These are phyloP conservation scores for Phalangium opilio DNA, from an alignment of 2,888 invertebrate species.

Conservation along the genomic window DNA sequence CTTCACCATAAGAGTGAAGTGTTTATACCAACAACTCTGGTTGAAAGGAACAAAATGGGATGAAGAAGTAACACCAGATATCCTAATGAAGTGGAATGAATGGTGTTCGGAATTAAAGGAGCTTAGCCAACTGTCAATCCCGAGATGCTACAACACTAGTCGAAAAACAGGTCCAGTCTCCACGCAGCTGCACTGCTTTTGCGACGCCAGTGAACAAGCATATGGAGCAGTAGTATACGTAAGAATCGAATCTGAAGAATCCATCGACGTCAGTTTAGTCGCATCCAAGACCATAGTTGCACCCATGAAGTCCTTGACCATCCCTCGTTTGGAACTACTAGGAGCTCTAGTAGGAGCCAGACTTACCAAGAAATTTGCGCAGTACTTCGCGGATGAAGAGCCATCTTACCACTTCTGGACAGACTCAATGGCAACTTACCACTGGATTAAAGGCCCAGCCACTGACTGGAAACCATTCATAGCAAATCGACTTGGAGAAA, in stretches of 20 bases:
- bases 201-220: slow-evolving; percentile 2
- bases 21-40: slow-evolving; percentile 22
- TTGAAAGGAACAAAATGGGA: slow-evolving; percentile 19
- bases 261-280: not conserved
- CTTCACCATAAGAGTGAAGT: too few species aligned
- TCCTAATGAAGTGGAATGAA: slow-evolving; percentile 1
- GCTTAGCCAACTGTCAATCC: slow-evolving; percentile 2
- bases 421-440: too few species aligned
- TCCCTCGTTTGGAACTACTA: slow-evolving; percentile 3
- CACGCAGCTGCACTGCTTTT: not conserved
- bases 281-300: slow-evolving; percentile 2
- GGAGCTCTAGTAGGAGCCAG: not conserved
- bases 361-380: not conserved
- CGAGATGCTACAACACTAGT: slow-evolving; percentile 2
- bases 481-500: too few species aligned
- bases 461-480: too few species aligned
- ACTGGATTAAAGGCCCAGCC: too few species aligned
- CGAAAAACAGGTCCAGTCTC: too few species aligned
- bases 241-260: not conserved
- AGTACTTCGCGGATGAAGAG: too few species aligned
- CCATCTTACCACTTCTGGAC: too few species aligned
- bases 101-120: not conserved
- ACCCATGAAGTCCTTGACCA: not conserved
- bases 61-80: slow-evolving; percentile 12
- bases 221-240: not conserved